Evolutionary conservation across 2,113 vertebrate genomes (phyloP), one percentile per base, ranked within the genome.

Genomic region (Ptyas mucosa): DNA sequence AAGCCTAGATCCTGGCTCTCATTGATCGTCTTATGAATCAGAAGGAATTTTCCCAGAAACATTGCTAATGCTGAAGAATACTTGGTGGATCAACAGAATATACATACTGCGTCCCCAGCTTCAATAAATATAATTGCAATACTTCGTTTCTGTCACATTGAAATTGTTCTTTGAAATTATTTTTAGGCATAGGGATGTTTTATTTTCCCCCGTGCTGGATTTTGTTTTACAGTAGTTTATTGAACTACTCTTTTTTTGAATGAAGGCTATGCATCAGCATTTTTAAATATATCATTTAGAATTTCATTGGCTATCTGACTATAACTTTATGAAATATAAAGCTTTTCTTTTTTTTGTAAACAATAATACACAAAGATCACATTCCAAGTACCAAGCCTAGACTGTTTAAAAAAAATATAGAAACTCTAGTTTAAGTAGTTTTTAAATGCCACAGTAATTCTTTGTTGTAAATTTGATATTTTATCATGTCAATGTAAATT

Each of bases 71-170:
- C 98, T 99, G 99, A 95, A 97, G 99, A 94, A 98, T 98, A 97
- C 98, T 99, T 96, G 98, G 99, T 93, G 98, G 99, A 39, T 97
- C 97, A 29, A 93, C 97, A 0, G 98, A 99, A 91, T 98, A 99
- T 52, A 34, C 7, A 43, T 86, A 61, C 92, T 57, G 34, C 54
- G 12, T 94, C 89, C 90, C 93, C 91, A 91, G 89, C 18, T 29
- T 95, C 51, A 0, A 89, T 43, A 43, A 92, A n/a, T 64, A 1
- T 58, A 86, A 88, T 94, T 90, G 0, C 93, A 55, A 15, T 90
- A 86, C 93, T 10, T 86, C 92, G 91, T 95, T 90, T 57, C n/a
- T 51, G 61, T 94, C 54, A 91, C 85, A 91, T n/a, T 64, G 12
- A 6, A 9, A 8, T 91, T 29, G 6, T 34, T 93, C 6, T 94